Evolutionary conservation across 1,140 invertebrate genomes (phyloP).

Genomic region (Xylocopa sonorina): DNA sequence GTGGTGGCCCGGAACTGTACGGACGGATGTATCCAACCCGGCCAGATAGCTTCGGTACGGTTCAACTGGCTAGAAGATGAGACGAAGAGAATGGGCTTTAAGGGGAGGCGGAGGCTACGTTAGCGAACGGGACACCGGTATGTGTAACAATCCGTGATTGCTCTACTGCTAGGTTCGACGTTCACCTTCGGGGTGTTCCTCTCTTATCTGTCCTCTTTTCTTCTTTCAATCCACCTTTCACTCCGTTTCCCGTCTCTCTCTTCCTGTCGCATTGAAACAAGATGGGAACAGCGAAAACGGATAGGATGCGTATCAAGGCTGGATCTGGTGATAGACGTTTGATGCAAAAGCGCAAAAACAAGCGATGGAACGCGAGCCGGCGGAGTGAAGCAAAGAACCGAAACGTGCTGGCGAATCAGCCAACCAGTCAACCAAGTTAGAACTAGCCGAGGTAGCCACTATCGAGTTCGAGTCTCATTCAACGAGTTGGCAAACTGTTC

Average conservation of each 20-base stretch:
- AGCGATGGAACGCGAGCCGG: slow-evolving; percentile 61
- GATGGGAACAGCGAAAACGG: not conserved
- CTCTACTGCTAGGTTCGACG: slow-evolving; percentile 70
- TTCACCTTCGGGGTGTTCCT: slow-evolving; percentile 57
- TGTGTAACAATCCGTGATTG: slow-evolving; percentile 74
- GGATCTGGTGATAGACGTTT: slow-evolving; percentile 45
- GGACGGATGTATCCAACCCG: slow-evolving; percentile 58
- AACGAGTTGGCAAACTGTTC: slow-evolving; percentile 79
- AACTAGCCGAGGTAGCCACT: slow-evolving; percentile 48
- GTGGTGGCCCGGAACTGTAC: slow-evolving; percentile 52
- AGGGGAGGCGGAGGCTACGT: slow-evolving; percentile 27
- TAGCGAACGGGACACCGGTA: slow-evolving; percentile 60
- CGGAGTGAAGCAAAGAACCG: slow-evolving; percentile 64
- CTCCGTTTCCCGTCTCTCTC: not conserved
- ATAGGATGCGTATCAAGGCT: slow-evolving; percentile 18
- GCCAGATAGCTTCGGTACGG: slow-evolving; percentile 41
- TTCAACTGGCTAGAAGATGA: slow-evolving; percentile 52
- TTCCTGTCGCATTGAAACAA: too few species aligned
- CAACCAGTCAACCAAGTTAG: slow-evolving; percentile 39
- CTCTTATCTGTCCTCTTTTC: too few species aligned
- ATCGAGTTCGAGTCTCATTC: slow-evolving; percentile 73
- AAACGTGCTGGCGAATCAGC: slow-evolving; percentile 50
- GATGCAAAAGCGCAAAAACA: slow-evolving; percentile 72
- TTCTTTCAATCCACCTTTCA: slow-evolving; percentile 14
- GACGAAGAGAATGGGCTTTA: slow-evolving; percentile 40